Percentiles rank a stretch among this genome's conserved stretches.
These are phyloP conservation scores for Cyaniris semiargus DNA, from an alignment of 2,888 invertebrate genomes.

Conservation along the genomic window DNA sequence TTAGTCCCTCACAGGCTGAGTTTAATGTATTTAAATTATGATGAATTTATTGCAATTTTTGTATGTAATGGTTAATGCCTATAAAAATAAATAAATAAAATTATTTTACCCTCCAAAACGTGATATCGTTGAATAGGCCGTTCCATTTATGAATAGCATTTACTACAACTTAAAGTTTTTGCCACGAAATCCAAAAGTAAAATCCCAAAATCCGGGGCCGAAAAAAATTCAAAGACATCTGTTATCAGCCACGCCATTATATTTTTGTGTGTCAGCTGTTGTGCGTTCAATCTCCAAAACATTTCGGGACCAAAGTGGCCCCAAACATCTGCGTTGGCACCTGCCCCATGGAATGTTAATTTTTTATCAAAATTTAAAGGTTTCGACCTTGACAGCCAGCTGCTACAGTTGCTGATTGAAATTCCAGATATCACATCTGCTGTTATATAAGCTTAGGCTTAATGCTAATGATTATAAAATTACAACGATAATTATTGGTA, in stretches of 20 bases:
- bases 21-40: neutral
- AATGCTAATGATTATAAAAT: neutral
- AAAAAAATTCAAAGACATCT: slow-evolving; percentile 11
- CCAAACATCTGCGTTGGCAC: slow-evolving; percentile 69
- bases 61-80: no score
- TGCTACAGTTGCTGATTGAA: slow-evolving; percentile 35
- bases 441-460: neutral
- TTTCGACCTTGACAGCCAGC: slow-evolving; percentile 27
- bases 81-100: no score
- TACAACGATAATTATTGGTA: neutral
- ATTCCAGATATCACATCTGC: slow-evolving; percentile 19
- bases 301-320: slow-evolving; percentile 54
- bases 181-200: neutral
- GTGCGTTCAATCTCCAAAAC: slow-evolving; percentile 61
- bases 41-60: neutral
- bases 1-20: neutral
- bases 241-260: slow-evolving; percentile 52
- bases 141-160: neutral
- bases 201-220: neutral
- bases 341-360: slow-evolving; percentile 62
- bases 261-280: slow-evolving; percentile 66
- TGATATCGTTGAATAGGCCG: neutral
- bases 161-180: neutral
- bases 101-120: no score
- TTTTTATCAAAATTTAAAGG: slow-evolving; percentile 38